phyloP scores from a whole-genome alignment of 2,113 vertebrate genomes.

The Zosterops japonicus region DNA sequence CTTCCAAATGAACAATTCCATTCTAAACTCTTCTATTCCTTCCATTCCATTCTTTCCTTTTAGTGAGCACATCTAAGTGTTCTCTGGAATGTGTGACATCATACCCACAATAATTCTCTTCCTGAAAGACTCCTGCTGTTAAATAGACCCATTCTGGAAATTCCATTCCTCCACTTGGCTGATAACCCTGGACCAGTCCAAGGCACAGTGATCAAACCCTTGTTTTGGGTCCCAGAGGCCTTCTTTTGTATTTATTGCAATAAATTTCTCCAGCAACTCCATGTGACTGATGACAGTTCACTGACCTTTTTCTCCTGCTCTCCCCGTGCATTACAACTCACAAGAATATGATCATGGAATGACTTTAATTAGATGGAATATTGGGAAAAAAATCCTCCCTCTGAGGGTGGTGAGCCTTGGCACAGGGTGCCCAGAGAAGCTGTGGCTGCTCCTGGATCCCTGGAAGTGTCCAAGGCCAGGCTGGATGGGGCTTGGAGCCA shows the following conservation, averaged over 20 bases:
- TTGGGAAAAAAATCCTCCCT: background rate
- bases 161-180: background rate
- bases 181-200: background rate
- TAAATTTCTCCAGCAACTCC: background rate
- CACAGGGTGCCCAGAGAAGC: background rate
- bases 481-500: accelerated
- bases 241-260: background rate
- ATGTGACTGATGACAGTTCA: accelerated
- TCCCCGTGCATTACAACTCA: too few species aligned
- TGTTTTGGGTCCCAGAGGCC: background rate
- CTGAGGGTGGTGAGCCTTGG: accelerated
- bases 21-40: background rate
- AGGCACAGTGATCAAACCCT: background rate
- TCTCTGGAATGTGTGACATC: background rate
- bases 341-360: background rate
- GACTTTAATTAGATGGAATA: background rate
- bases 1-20: background rate
- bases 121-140: background rate
- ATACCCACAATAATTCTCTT: background rate
- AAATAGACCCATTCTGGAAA: background rate
- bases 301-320: background rate
- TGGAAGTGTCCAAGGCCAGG: background rate
- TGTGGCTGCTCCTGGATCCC: background rate
- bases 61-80: background rate
- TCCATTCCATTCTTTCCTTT: background rate